Evolutionary conservation across 1,140 invertebrate genomes (phyloP).

Genomic region (Nasonia giraulti): DNA sequence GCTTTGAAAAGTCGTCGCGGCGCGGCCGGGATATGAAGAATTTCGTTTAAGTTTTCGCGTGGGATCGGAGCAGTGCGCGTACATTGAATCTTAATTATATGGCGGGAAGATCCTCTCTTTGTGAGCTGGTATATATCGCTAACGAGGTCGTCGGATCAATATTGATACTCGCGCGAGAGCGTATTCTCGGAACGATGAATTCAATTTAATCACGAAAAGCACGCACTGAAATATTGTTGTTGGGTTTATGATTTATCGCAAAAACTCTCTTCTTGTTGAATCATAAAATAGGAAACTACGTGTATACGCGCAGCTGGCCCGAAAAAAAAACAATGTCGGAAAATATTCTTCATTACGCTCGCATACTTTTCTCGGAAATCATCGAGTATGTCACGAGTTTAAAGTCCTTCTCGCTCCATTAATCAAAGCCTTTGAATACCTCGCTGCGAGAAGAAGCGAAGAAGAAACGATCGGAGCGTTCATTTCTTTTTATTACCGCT

Average conservation of each 20-base stretch:
- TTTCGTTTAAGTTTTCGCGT: background rate
- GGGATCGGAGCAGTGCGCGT: background rate
- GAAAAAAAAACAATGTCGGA: background rate
- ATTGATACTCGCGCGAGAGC: too few relatives aligned
- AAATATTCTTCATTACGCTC: background rate
- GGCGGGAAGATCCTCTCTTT: background rate
- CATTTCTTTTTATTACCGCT: background rate
- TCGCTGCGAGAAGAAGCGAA: background rate
- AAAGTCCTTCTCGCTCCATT: background rate
- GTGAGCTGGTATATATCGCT: background rate
- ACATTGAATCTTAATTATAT: background rate
- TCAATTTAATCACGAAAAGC: background rate
- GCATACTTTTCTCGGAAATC: background rate
- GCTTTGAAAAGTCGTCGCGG: background rate
- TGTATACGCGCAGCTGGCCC: too few relatives aligned
- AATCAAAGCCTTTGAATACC: background rate
- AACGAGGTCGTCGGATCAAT: background rate
- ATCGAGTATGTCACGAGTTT: background rate
- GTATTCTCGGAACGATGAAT: too few relatives aligned
- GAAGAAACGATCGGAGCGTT: background rate
- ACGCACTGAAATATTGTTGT: background rate
- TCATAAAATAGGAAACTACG: background rate
- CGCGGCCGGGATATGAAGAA: background rate
- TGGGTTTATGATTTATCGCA: too few relatives aligned
- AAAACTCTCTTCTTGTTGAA: background rate